Percentiles rank a stretch among this genome's conserved stretches.
Evolutionary conservation across 1,140 invertebrate genomes (phyloP).

Genomic region (Heliconius eleuchia): DNA sequence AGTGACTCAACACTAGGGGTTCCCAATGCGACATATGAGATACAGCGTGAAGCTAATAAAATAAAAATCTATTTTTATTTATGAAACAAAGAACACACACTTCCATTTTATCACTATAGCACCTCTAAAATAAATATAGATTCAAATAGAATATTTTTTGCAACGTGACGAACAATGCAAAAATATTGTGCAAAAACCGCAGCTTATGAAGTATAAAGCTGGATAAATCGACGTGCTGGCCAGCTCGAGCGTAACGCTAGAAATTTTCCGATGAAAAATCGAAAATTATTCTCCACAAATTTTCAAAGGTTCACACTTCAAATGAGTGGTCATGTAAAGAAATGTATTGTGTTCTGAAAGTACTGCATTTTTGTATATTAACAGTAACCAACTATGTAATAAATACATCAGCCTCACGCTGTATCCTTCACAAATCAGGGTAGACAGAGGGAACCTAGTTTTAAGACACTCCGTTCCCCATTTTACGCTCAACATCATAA

Average conservation of each 20-base stretch:
- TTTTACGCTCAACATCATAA: too few relatives aligned
- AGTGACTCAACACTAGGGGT: too few relatives aligned
- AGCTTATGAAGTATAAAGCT: conserved; percentile 31
- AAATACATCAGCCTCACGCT: too few relatives aligned
- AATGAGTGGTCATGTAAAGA: neutral
- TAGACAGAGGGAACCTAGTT: too few relatives aligned
- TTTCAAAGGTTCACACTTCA: conserved; percentile 8
- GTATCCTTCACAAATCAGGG: too few relatives aligned
- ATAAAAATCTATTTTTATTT: too few relatives aligned
- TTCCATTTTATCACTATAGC: neutral
- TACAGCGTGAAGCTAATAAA: too few relatives aligned
- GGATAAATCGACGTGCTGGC: conserved; percentile 24
- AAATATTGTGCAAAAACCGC: conserved; percentile 14
- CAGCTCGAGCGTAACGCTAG: conserved; percentile 1
- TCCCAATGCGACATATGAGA: too few relatives aligned
- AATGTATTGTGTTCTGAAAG: neutral
- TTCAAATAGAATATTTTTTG: conserved; percentile 22
- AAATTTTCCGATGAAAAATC: neutral
- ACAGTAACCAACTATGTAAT: too few relatives aligned
- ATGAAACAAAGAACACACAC: too few relatives aligned
- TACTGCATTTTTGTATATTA: neutral
- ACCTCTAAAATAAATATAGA: conserved; percentile 15
- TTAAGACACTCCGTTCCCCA: too few relatives aligned
- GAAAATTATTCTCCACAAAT: neutral
- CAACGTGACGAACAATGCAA: conserved; percentile 12